Conservation (phyloP, 2,888 invertebrate species). For the Harpagoxenus sublaevis region DNA sequence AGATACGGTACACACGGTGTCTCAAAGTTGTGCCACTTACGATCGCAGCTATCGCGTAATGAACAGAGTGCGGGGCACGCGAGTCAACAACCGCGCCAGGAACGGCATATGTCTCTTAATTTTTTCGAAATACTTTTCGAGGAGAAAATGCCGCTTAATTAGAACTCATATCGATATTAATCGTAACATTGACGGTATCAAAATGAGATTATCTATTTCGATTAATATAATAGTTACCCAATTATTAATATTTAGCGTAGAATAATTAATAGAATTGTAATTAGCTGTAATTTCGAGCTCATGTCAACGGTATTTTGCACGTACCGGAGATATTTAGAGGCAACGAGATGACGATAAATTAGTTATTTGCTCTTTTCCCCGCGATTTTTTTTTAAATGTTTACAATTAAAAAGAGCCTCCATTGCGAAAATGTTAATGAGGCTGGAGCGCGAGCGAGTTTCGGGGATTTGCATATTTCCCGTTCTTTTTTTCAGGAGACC, state of each 20-base stretch:
- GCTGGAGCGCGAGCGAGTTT: background rate
- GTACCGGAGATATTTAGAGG: background rate
- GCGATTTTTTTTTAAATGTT: background rate
- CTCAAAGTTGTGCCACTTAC: background rate
- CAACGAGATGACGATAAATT: conserved; percentile 15
- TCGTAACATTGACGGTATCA: background rate
- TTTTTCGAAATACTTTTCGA: background rate
- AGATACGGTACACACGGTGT: background rate
- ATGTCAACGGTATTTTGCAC: background rate
- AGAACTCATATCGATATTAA: background rate
- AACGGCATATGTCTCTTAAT: background rate
- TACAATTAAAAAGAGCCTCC: background rate
- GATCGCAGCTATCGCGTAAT: background rate
- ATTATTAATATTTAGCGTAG: background rate
- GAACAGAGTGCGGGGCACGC: background rate
- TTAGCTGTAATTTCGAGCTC: conserved; percentile 13
- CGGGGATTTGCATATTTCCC: conserved; percentile 39
- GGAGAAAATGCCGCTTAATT: background rate
- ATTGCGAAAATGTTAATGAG: conserved; percentile 28
- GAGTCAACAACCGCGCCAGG: background rate
- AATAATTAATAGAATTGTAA: conserved; percentile 6
- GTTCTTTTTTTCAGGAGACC: conserved; percentile 88
- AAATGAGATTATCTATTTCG: background rate
- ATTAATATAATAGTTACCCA: background rate
- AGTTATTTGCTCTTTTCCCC: background rate